These are phyloP conservation scores for Gymnoscopelus braueri DNA, from an alignment of 2,797 vertebrate genomes.

Conservation along the genomic window DNA sequence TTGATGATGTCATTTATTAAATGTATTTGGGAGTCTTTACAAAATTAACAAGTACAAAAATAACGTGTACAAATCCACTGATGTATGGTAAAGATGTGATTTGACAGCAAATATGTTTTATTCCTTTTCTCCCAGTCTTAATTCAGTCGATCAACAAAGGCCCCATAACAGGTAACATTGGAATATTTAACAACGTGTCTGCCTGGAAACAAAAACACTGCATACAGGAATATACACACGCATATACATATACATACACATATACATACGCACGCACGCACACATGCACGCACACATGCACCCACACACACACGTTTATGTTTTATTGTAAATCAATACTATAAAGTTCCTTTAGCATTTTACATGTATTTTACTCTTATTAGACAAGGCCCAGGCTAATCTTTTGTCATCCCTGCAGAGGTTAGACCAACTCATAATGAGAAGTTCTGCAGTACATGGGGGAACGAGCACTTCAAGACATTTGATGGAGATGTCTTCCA, in stretches of 20 bases:
- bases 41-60: too few species aligned
- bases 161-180: constrained; percentile 42
- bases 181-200: not conserved
- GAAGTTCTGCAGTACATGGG: constrained; percentile 84
- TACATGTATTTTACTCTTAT: not conserved
- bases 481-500: constrained; percentile 82
- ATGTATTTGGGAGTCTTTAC: too few species aligned
- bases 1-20: too few species aligned
- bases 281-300: too few species aligned
- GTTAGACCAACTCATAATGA: constrained; percentile 44
- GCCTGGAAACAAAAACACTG: not conserved
- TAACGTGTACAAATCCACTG: too few species aligned
- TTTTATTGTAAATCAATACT: too few species aligned
- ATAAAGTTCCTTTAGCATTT: too few species aligned
- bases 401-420: constrained; percentile 6
- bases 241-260: too few species aligned
- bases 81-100: too few species aligned
- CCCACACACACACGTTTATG: too few species aligned
- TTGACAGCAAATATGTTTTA: not conserved
- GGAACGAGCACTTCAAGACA: constrained; percentile 78
- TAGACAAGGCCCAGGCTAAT: not conserved
- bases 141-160: not conserved
- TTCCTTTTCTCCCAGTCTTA: constrained; percentile 26
- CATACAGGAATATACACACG: not conserved
- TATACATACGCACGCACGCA: too few species aligned